Evolutionary conservation across 2,113 vertebrate species (phyloP).

Genomic region (Salvator merianae): DNA sequence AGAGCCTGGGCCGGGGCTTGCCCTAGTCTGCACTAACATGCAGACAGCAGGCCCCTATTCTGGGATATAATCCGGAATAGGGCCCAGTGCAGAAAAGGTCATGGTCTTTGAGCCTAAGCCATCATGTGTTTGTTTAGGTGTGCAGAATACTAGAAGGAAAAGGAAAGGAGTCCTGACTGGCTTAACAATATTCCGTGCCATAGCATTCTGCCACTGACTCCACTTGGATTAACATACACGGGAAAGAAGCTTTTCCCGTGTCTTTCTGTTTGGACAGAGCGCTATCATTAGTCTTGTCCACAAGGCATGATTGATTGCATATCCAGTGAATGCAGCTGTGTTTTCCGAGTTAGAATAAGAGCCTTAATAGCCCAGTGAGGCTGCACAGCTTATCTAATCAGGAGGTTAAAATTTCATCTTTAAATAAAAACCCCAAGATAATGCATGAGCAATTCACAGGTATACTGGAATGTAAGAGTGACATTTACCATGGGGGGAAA

Average conservation of each 20-base stretch:
- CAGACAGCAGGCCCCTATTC: too few relatives aligned
- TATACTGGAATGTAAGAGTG: not conserved
- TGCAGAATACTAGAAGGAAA: not conserved
- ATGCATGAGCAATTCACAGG: not conserved
- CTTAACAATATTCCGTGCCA: not conserved
- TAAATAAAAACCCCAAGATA: not conserved
- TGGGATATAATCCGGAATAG: too few relatives aligned
- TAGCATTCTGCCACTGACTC: not conserved
- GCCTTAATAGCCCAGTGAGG: not conserved
- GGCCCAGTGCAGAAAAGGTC: too few relatives aligned
- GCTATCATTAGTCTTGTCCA: not conserved
- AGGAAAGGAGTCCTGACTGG: not conserved
- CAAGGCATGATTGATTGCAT: not conserved
- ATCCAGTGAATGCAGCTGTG: not conserved
- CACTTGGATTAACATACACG: not conserved
- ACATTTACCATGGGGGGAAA: not conserved
- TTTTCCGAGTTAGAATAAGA: not conserved
- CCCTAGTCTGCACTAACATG: too few relatives aligned
- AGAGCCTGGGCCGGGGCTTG: too few relatives aligned
- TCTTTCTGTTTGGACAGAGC: not conserved
- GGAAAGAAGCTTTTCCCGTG: not conserved
- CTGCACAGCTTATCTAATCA: not conserved
- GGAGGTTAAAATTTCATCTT: accelerated
- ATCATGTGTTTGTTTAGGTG: too few relatives aligned
- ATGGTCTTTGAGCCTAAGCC: too few relatives aligned